Conservation (phyloP, 2,888 invertebrate genomes). For the Latrodectus hesperus region DNA sequence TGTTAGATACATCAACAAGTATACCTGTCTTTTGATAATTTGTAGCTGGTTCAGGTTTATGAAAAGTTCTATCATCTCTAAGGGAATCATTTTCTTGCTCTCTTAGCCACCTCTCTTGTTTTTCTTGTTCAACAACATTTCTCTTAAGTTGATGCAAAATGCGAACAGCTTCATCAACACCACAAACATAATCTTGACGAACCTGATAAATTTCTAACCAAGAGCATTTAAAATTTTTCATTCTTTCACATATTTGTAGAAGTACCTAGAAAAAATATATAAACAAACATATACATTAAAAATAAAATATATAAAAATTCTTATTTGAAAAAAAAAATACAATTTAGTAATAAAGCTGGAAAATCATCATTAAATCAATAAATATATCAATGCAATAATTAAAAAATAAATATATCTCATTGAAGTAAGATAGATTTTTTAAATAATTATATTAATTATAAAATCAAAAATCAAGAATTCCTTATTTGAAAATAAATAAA, state of each 20-base stretch:
- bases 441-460: no score
- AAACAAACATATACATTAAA: no score
- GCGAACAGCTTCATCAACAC: slow-evolving; percentile 68
- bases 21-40: slow-evolving; percentile 63
- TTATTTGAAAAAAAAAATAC: no score
- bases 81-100: slow-evolving; percentile 50
- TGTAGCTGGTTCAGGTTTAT: slow-evolving; percentile 34
- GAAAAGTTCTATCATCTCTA: slow-evolving; percentile 25
- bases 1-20: slow-evolving; percentile 66
- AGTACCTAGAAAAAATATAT: slow-evolving; percentile 56
- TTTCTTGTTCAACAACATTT: slow-evolving; percentile 57
- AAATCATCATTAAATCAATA: no score
- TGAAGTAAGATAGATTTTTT: no score
- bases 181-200: slow-evolving; percentile 69
- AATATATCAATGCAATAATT: no score
- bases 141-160: slow-evolving; percentile 69
- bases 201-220: slow-evolving; percentile 70
- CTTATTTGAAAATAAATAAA: no score
- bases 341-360: no score
- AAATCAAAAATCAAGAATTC: no score
- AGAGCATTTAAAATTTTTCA: slow-evolving; percentile 66
- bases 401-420: no score
- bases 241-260: slow-evolving; percentile 69
- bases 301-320: no score
- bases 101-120: slow-evolving; percentile 51